Conservation (phyloP, 1,140 invertebrate genomes). For the Lepidurus arcticus region DNA sequence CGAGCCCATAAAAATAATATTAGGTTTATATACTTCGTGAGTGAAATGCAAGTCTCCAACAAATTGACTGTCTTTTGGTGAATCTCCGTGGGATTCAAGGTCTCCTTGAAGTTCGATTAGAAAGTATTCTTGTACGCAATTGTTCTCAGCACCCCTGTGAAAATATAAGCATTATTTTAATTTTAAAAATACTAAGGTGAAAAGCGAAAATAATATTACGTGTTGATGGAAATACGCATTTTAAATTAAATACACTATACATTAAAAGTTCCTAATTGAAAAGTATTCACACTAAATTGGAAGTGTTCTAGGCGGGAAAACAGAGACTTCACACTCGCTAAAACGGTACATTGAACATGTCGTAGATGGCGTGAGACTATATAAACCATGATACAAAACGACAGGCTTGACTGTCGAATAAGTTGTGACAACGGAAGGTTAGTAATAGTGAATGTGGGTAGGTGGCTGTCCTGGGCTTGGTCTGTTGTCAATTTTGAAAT, state of each 20-base stretch:
- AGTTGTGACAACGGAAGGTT: too few species aligned
- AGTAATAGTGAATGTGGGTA: too few species aligned
- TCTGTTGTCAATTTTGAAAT: too few species aligned
- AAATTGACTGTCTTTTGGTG: neutral
- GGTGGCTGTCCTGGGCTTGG: too few species aligned
- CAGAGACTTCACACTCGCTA: too few species aligned
- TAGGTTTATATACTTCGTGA: neutral
- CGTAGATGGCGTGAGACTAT: too few species aligned
- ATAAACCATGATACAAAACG: too few species aligned
- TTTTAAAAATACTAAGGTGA: neutral
- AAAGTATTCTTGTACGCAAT: neutral
- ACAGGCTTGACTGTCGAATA: too few species aligned
- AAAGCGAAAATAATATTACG: neutral
- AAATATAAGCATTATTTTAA: neutral
- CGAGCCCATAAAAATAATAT: neutral
- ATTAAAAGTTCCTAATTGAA: neutral
- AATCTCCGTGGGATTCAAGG: neutral
- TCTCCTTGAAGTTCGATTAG: neutral
- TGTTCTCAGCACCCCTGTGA: neutral
- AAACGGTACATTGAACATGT: too few species aligned
- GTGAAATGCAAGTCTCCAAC: slow-evolving; percentile 2
- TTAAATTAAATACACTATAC: neutral
- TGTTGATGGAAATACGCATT: neutral
- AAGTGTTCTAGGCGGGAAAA: neutral
- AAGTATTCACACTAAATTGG: neutral